phyloP scores from a whole-genome alignment of 2,113 vertebrate genomes.

The Sinocyclocheilus anophthalmus region DNA sequence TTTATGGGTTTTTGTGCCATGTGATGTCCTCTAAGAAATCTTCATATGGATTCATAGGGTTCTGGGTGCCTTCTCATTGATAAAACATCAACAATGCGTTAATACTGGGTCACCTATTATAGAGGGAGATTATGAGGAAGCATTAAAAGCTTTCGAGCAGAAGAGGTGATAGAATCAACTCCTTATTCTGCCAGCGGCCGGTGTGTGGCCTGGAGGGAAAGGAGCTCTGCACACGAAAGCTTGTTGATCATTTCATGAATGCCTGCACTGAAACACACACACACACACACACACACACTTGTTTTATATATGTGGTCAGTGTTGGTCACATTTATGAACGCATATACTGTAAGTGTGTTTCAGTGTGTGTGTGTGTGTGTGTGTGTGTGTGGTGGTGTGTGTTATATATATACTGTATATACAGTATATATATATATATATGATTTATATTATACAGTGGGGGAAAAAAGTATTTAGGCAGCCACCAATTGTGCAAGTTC shows the following conservation, averaged over 20 bases:
- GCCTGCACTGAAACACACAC: neutral
- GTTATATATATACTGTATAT: too few species aligned
- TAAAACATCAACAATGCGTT: slow-evolving; percentile 34
- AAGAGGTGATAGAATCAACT: slow-evolving; percentile 31
- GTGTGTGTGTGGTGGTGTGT: too few species aligned
- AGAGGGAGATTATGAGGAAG: slow-evolving; percentile 32
- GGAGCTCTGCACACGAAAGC: neutral
- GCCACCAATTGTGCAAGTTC: too few species aligned
- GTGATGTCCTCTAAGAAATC: neutral
- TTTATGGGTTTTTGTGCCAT: neutral
- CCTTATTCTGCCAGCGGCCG: slow-evolving; percentile 14
- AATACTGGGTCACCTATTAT: slow-evolving; percentile 36
- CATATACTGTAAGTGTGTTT: too few species aligned
- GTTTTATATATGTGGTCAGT: too few species aligned
- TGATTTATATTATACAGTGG: too few species aligned
- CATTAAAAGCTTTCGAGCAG: slow-evolving; percentile 38
- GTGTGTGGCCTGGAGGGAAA: neutral
- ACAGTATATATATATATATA: too few species aligned
- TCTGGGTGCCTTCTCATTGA: neutral
- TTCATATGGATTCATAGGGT: neutral
- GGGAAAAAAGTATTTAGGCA: too few species aligned
- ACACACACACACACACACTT: neutral
- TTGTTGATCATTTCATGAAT: slow-evolving; percentile 6
- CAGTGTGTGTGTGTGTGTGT: too few species aligned
- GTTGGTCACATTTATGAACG: too few species aligned